phyloP scores from a whole-genome alignment of 2,797 vertebrate species.

The Apogon talboti region DNA sequence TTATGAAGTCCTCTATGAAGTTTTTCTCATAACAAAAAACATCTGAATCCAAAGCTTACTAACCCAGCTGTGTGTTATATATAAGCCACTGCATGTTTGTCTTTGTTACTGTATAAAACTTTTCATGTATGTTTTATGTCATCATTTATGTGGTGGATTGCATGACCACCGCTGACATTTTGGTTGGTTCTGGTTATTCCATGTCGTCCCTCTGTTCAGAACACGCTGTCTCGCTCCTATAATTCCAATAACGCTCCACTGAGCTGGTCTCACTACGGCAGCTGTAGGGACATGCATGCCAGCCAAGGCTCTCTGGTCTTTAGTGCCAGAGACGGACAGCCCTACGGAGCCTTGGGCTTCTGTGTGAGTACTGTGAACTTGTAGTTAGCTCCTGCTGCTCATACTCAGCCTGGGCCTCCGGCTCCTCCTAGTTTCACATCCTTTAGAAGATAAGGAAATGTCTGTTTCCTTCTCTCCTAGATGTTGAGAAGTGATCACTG shows the following conservation, averaged over 20 bases:
- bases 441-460: slow-evolving; percentile 47
- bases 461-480: slow-evolving; percentile 50
- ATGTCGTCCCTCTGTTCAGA: slow-evolving; percentile 89
- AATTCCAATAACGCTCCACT: slow-evolving; percentile 92
- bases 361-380: slow-evolving; percentile 90
- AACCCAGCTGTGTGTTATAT: slow-evolving; percentile 71
- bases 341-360: slow-evolving; percentile 89
- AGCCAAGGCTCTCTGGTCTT: slow-evolving; percentile 95
- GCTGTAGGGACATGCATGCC: slow-evolving; percentile 96
- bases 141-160: slow-evolving; percentile 61
- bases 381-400: slow-evolving; percentile 41
- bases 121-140: slow-evolving; percentile 45
- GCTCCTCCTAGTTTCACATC: slow-evolving; percentile 64
- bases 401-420: slow-evolving; percentile 32
- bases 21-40: too few relatives aligned
- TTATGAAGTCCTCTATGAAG: not conserved
- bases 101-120: slow-evolving; percentile 38
- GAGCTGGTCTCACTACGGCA: slow-evolving; percentile 92
- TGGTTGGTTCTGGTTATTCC: slow-evolving; percentile 47
- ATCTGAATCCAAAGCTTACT: slow-evolving; percentile 36
- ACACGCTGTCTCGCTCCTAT: slow-evolving; percentile 96
- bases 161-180: slow-evolving; percentile 63
- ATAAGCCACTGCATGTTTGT: slow-evolving; percentile 77
- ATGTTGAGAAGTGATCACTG: slow-evolving; percentile 52
- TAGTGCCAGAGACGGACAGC: slow-evolving; percentile 91